phyloP scores from a whole-genome alignment of 1,140 invertebrate species.

The Yoshiicerus persimilis region DNA sequence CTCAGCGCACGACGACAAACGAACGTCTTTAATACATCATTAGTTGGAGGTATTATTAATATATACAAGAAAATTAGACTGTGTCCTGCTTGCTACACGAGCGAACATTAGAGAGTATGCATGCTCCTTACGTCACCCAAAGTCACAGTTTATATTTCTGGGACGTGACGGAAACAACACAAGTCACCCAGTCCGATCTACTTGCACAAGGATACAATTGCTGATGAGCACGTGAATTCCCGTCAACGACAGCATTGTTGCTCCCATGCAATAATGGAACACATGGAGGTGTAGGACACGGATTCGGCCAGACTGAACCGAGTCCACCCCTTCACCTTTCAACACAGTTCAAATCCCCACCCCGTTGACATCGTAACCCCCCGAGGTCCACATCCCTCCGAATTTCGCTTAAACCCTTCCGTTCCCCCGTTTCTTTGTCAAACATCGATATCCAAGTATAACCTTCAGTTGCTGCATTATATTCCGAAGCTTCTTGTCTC shows the following conservation, averaged over 20 bases:
- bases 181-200: background rate
- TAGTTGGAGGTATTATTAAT: too few relatives aligned
- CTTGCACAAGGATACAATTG: background rate
- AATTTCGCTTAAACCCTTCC: background rate
- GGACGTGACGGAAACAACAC: background rate
- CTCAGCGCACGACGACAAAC: too few relatives aligned
- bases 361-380: background rate
- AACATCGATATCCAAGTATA: background rate
- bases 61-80: background rate
- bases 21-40: too few relatives aligned
- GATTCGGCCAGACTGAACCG: background rate
- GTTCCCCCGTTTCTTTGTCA: background rate
- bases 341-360: background rate
- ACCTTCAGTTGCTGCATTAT: background rate
- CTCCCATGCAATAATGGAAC: background rate
- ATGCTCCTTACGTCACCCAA: slow-evolving; percentile 18
- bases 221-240: slow-evolving; percentile 19
- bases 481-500: background rate
- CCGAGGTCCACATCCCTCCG: background rate
- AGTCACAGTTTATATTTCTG: slow-evolving; percentile 1
- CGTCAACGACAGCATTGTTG: background rate
- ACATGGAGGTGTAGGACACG: slow-evolving; percentile 17
- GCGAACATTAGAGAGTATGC: background rate
- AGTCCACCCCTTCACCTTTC: background rate
- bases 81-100: background rate